These are phyloP conservation scores for Pelusios castaneus DNA, from an alignment of 2,113 vertebrate species.

Conservation along the genomic window DNA sequence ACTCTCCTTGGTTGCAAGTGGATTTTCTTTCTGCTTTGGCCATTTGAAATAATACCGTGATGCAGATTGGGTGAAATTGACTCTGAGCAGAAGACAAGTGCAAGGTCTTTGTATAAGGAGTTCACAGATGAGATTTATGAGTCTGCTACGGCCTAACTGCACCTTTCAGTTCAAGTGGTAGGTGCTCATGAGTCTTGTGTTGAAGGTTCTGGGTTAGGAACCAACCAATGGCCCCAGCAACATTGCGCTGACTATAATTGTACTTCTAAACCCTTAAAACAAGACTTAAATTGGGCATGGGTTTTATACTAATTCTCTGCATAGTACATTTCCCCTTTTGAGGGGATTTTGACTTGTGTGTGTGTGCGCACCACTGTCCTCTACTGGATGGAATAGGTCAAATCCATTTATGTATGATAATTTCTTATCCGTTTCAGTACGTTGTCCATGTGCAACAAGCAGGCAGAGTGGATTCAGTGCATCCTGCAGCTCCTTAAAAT, in stretches of 20 bases:
- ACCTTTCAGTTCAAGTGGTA: neutral
- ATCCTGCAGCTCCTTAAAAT: neutral
- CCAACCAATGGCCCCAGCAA: neutral
- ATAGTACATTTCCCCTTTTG: neutral
- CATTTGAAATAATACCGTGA: neutral
- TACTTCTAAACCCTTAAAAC: neutral
- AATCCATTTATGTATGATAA: neutral
- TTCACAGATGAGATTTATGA: neutral
- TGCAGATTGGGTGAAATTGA: neutral
- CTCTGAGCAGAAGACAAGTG: neutral
- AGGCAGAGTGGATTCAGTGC: neutral
- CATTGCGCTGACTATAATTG: neutral
- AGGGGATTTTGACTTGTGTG: neutral
- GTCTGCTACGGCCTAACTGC: neutral
- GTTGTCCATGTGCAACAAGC: neutral
- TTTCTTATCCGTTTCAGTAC: neutral
- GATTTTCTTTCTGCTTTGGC: neutral
- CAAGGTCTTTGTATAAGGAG: neutral
- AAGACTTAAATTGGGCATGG: neutral
- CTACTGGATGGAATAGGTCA: neutral
- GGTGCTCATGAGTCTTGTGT: neutral
- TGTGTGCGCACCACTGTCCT: neutral
- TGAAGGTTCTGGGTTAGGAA: neutral
- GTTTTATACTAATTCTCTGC: neutral
- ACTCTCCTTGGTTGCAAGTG: neutral